These are phyloP conservation scores for Oreochromis mossambicus DNA, from an alignment of 2,797 vertebrate genomes.

Conservation along the genomic window DNA sequence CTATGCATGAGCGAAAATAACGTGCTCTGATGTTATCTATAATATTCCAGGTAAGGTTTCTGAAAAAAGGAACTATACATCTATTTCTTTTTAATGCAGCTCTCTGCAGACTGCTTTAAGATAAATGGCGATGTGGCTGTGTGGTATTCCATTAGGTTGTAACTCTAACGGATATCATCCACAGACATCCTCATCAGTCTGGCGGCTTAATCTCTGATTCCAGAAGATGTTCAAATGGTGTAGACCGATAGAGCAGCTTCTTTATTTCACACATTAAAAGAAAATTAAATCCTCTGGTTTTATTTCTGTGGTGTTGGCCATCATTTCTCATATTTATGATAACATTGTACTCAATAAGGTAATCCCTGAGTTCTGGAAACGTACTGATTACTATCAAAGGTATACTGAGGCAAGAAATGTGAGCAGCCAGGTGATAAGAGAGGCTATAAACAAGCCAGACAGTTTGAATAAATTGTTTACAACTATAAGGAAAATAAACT, in stretches of 20 bases:
- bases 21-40: conserved; percentile 20
- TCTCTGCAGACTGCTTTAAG: background rate
- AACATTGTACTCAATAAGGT: background rate
- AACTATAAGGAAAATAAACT: background rate
- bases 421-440: background rate
- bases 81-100: background rate
- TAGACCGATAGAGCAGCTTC: background rate
- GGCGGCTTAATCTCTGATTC: background rate
- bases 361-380: background rate
- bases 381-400: background rate
- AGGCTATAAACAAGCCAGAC: background rate
- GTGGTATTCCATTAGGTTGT: conserved; percentile 1
- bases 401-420: background rate
- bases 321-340: background rate
- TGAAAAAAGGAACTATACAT: background rate
- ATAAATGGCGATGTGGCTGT: conserved; percentile 14
- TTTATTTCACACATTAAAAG: background rate
- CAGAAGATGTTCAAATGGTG: background rate
- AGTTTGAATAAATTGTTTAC: background rate
- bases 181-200: conserved; percentile 22
- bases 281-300: background rate
- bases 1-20: background rate
- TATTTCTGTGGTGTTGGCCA: background rate
- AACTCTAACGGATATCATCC: conserved; percentile 12
- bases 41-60: background rate